Base-by-base conservation (phyloP, 2,113 vertebrate genomes). In the Notiomystis cincta region DNA sequence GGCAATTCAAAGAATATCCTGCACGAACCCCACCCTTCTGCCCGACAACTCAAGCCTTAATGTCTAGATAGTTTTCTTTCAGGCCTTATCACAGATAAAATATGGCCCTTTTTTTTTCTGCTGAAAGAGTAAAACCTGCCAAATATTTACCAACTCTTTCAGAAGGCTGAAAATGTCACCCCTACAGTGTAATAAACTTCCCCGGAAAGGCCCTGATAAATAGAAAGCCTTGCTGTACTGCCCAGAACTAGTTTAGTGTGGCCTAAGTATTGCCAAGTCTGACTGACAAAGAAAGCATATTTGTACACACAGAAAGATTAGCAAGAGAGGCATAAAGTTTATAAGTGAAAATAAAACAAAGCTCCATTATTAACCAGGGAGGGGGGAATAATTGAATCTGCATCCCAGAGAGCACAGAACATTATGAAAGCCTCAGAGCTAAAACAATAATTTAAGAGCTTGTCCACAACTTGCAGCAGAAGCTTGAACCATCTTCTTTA, bases 61-160 rank as follows among this genome's bases (percentile, higher is more conserved):
- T 93, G 87, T 85, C 72, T 57, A 93, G 90, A 95, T 53, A 94
- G 85, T 91, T 95, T 93, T 97, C 95, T 97, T 97, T 96, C 84
- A 84, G 33, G 70, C 83, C 91, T 95, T 96, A 94, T 95, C 90
- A 94, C 90, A 78, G 54, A 82, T 94, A 93, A 95, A 76, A 88
- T 93, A 85, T 65, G 79, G 38, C 13, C 57, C 3, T 56, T 79
- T 72, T 71, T 90, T 42, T 88, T 76, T 82, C n/a, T 61, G 42
- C 40, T 67, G 51, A 92, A 94, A 87, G 72, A 95, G 82, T 38
- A 89, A 95, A 89, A 95, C 87, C 84, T 73, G 90, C 95, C 98
- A 98, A 98, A 98, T 97, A 98, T 98, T 98, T 97, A 98, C 97
- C 92, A 91, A 75, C 71, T 87, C 58, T 88, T 64, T 77, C 77